Evolutionary conservation across 2,797 vertebrate species (phyloP), one percentile per base, ranked within the genome.

Genomic region (Neoniphon sammara): DNA sequence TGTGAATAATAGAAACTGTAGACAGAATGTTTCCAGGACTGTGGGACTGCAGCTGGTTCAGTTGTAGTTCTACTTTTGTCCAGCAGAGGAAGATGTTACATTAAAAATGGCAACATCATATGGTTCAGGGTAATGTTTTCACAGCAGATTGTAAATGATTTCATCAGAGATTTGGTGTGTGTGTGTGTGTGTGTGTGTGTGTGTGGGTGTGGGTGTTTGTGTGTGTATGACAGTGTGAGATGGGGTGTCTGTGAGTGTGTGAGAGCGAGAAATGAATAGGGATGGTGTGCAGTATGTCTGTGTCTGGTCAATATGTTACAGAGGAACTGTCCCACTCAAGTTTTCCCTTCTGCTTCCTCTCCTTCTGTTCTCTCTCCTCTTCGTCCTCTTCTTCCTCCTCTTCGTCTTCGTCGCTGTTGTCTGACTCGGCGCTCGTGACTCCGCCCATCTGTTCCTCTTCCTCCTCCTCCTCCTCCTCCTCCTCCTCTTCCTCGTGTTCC

Each of bases 301-400:
- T 12, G 59, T 18, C 5, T 52, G 55, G 46, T 92, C 95, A 98
- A 91, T 97, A 97, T 0, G 92, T 93, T 61, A 94, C 84, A 66
- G 95, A 93, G 76, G 95, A 95, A 88, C 95, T 95, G 85, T 98
- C 95, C 97, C 96, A 97, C 88, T 96, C 95, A 80, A 95, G 86
- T 85, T 96, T 97, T 79, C 93, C 94, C 94, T 93, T 94, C 91
- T 93, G 94, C 88, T 89, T 91, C 69, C 75, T 87, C 20, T 88
- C 93, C 71, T 91, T 82, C 78, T 74, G 53, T 59, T 70, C 76
- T 53, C 80, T 78, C 59, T 73, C 79, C 60, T 85, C 82, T 5
- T 82, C 75, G 7, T 83, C 76, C 4, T 86, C 87, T 74, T 87
- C 92, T 69, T 84, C 93, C 71, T 93, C 87, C 85, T 91, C 88